Conservation (phyloP, 1,140 invertebrate species). For the Radopholus similis region DNA sequence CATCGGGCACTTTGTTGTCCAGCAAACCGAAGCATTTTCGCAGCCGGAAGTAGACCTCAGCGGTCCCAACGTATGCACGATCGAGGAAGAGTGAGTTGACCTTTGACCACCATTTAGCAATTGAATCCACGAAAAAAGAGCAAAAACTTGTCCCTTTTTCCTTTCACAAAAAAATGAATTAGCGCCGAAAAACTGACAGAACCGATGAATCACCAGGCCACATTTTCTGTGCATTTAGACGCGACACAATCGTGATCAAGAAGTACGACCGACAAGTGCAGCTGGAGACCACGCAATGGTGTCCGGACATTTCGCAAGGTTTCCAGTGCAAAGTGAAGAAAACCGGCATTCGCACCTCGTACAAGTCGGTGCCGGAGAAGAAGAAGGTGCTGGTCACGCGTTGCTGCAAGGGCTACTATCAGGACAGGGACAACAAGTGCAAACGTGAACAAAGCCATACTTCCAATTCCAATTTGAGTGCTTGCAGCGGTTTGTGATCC, state of each 20-base stretch:
- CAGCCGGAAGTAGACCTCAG: slow-evolving; percentile 20
- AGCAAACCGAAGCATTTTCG: slow-evolving; percentile 15
- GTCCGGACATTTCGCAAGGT: slow-evolving; percentile 42
- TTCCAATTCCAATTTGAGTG: slow-evolving; percentile 5
- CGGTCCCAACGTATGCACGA: slow-evolving; percentile 40
- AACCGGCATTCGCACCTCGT: slow-evolving; percentile 52
- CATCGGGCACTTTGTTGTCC: not conserved
- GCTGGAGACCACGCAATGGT: slow-evolving; percentile 36
- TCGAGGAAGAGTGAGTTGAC: slow-evolving; percentile 32
- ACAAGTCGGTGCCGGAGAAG: slow-evolving; percentile 65
- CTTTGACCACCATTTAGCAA: not conserved
- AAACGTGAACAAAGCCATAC: slow-evolving; percentile 23
- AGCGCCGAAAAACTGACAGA: too few relatives aligned
- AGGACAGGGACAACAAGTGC: slow-evolving; percentile 62
- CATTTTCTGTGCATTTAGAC: slow-evolving; percentile 18
- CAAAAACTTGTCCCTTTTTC: not conserved
- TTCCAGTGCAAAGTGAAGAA: slow-evolving; percentile 52
- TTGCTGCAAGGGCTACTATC: slow-evolving; percentile 77
- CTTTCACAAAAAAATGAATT: slow-evolving; percentile 13
- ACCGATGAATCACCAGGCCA: not conserved
- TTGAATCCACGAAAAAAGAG: not conserved
- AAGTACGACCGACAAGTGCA: slow-evolving; percentile 39
- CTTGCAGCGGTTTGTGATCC: slow-evolving; percentile 71
- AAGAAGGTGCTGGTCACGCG: slow-evolving; percentile 75
- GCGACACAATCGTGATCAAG: slow-evolving; percentile 38